Base-by-base conservation (phyloP, 30 jellyfish, hydroid and myxozoan genomes). In the Cassiopea xamachana region DNA sequence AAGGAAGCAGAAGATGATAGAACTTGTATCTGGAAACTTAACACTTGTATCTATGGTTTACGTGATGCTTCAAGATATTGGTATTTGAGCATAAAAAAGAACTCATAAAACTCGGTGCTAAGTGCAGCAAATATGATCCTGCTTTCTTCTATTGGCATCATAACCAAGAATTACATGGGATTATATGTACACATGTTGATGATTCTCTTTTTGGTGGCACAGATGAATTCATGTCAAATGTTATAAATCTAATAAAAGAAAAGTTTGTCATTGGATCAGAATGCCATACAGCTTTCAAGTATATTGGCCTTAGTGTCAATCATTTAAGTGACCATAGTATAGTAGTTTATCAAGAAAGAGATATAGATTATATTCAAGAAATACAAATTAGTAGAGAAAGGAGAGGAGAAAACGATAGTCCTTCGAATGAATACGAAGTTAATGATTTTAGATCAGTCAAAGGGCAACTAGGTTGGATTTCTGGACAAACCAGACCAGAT, bases 401-500 rank as follows among this genome's bases (percentile, higher is more conserved):
- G 14, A 59, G 14, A 59, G 69, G 13, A 7, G 14, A 6, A 14
- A 59, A 59, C 13, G 69, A 59, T 59, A 59, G 13, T 59, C 69
- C 69, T 6, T 59, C 14, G 14, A 59, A 59, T 14, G 14, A 59
- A 7, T 6, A 6, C 8, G 69, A 59, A 59, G 45, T 1, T 5
- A 27, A 19, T 2, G 45, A 55, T 16, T 72, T 69, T 17, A 46
- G 89, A 16, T n/a, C 92, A 47, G 48, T 85, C 48, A 76, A 69
- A 46, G 91, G 94, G 12, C 80, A 76, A 59, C 45, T 74, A n/a
- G 47, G 75, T 58, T 87, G 85, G 94, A 85, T 69, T 48, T 68
- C 80, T 18, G 47, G 67, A 9, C 82, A 72, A 44, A 67, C 93
- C 43, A 80, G 96, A 69, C 92, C 96, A 47, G 88, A 89, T 70